A percentile compares a stretch with the other conserved stretches of the same genome.
phyloP scores from a whole-genome alignment of 2,797 vertebrate genomes.

The Pipistrellus kuhlii region DNA sequence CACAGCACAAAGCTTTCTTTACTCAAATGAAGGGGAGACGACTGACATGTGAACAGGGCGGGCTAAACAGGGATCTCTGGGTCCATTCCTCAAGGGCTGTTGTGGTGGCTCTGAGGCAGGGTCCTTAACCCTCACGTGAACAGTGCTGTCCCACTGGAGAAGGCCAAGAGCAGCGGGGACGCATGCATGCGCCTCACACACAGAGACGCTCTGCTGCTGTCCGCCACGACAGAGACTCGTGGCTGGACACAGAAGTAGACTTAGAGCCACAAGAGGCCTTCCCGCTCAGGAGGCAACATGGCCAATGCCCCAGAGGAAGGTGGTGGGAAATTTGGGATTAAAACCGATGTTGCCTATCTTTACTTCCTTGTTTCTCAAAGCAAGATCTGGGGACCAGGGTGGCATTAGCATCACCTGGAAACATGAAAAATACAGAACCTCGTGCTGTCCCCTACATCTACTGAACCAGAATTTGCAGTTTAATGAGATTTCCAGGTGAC shows the following conservation, averaged over 20 bases:
- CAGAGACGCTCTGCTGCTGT: neutral
- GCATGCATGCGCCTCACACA: neutral
- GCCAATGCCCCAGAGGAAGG: neutral
- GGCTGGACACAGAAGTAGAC: neutral
- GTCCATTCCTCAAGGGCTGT: neutral
- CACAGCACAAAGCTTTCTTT: neutral
- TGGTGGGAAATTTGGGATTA: neutral
- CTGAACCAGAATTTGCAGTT: neutral
- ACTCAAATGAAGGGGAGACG: neutral
- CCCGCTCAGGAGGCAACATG: neutral
- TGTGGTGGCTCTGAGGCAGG: neutral
- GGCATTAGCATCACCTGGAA: neutral
- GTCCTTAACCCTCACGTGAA: neutral
- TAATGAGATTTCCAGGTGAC: neutral
- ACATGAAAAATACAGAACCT: neutral
- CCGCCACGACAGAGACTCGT: neutral
- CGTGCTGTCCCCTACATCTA: neutral
- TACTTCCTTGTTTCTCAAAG: slow-evolving; percentile 3
- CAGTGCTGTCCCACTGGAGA: neutral
- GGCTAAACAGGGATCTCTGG: neutral
- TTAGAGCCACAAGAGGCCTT: neutral
- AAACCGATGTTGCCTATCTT: neutral
- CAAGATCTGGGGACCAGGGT: neutral
- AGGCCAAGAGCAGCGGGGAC: neutral
- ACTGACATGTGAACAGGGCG: neutral